These are phyloP conservation scores for Pagetopsis macropterus DNA, from an alignment of 2,797 vertebrate species.

Conservation along the genomic window DNA sequence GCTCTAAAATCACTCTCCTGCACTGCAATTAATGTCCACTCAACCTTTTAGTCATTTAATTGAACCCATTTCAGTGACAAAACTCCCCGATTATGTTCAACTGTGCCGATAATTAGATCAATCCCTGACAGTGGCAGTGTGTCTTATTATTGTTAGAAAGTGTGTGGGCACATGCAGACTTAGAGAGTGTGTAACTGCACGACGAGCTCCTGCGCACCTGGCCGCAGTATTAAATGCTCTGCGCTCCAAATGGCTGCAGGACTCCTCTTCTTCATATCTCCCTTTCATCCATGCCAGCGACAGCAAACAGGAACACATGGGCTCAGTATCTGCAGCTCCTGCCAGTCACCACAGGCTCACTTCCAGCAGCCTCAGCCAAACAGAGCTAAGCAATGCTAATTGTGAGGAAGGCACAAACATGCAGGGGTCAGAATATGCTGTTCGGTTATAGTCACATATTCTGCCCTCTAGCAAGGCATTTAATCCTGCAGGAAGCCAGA, in stretches of 20 bases:
- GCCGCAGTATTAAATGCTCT: neutral
- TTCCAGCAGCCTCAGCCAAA: constrained; percentile 64
- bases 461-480: constrained; percentile 18
- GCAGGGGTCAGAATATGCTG: constrained; percentile 55
- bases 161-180: neutral
- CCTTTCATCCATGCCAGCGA: constrained; percentile 60
- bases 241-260: constrained; percentile 60
- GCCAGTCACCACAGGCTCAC: constrained; percentile 71
- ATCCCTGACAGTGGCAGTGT: constrained; percentile 47
- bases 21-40: constrained; percentile 76
- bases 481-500: constrained; percentile 12
- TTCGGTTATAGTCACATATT: constrained; percentile 15
- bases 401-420: constrained; percentile 50
- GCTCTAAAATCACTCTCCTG: constrained; percentile 60
- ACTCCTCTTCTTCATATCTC: constrained; percentile 55
- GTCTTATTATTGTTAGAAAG: constrained; percentile 46
- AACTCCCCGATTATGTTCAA: constrained; percentile 72
- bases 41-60: constrained; percentile 76
- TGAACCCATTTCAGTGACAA: constrained; percentile 72
- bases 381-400: constrained; percentile 68
- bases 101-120: constrained; percentile 71
- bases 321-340: constrained; percentile 43
- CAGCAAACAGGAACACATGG: constrained; percentile 66
- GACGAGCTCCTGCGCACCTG: constrained; percentile 32
- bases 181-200: constrained; percentile 25